Percentiles rank a stretch among this genome's conserved stretches.
Evolutionary conservation across 2,888 invertebrate species (phyloP).

Genomic region (Drosophila eohydei): DNA sequence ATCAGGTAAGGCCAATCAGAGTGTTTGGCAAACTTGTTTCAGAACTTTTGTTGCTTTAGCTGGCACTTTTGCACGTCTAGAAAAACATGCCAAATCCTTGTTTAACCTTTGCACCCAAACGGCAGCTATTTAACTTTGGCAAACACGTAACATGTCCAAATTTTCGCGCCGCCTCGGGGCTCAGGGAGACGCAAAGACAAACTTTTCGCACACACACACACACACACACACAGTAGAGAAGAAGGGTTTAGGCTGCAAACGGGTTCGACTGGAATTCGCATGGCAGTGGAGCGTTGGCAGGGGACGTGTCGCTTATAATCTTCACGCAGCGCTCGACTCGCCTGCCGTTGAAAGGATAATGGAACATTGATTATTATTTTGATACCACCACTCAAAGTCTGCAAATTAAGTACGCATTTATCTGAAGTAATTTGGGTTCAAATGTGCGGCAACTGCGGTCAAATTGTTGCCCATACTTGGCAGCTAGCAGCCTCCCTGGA

Average conservation of each 20-base stretch:
- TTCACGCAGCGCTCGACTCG: conserved; percentile 67
- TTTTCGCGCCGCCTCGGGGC: conserved; percentile 74
- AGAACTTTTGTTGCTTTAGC: conserved; percentile 34
- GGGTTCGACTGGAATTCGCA: conserved; percentile 69
- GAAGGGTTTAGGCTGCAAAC: conserved; percentile 59
- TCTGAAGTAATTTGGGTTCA: conserved; percentile 78
- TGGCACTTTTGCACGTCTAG: conserved; percentile 52
- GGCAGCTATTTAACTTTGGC: conserved; percentile 77
- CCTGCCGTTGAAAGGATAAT: conserved; percentile 69
- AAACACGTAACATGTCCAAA: conserved; percentile 82
- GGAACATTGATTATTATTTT: conserved; percentile 77
- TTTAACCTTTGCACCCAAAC: conserved; percentile 82
- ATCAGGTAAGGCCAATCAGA: conserved; percentile 30
- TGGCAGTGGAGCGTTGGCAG: conserved; percentile 28
- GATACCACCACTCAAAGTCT: conserved; percentile 79
- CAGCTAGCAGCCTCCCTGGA: conserved; percentile 31
- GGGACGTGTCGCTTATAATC: conserved; percentile 73
- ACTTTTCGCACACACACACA: conserved; percentile 65
- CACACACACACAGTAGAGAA: conserved; percentile 12
- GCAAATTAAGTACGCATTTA: conserved; percentile 79
- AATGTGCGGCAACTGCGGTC: conserved; percentile 79
- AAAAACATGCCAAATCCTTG: conserved; percentile 79
- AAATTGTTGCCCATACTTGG: conserved; percentile 72
- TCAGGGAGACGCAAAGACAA: conserved; percentile 49
- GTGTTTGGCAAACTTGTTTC: conserved; percentile 38